Evolutionary conservation across 2,797 vertebrate species (phyloP).

Genomic region (Rhinichthys osculus): DNA sequence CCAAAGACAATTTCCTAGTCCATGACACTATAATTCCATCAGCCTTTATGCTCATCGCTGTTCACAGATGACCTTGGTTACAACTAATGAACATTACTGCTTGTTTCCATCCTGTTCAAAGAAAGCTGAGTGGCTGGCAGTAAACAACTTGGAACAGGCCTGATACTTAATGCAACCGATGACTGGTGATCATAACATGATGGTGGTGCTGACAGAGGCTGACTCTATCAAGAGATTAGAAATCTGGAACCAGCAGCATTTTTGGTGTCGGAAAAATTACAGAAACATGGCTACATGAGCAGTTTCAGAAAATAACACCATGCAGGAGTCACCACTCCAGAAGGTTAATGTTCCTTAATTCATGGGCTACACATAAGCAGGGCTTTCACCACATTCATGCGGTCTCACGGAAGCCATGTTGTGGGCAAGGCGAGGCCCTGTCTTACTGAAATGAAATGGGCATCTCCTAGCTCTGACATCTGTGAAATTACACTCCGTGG

Average conservation of each 20-base stretch:
- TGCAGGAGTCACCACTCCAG: constrained; percentile 30
- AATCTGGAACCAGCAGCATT: constrained; percentile 19
- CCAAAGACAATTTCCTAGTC: constrained; percentile 18
- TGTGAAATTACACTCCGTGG: constrained; percentile 36
- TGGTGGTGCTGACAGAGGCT: constrained; percentile 12
- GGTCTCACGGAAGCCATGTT: constrained; percentile 40
- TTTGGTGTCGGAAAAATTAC: constrained; percentile 26
- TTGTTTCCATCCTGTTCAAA: constrained; percentile 38
- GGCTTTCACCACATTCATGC: constrained; percentile 46
- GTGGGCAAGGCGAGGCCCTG: constrained; percentile 14
- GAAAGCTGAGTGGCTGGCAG: constrained; percentile 32
- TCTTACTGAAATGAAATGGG: constrained; percentile 38
- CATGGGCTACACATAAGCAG: constrained; percentile 49
- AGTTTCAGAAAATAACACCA: constrained; percentile 44
- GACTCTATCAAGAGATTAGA: constrained; percentile 47
- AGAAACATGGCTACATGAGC: constrained; percentile 40
- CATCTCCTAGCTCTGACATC: constrained; percentile 32
- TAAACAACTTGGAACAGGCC: constrained; percentile 25
- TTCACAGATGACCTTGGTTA: constrained; percentile 39
- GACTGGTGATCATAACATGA: constrained; percentile 35
- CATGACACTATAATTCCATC: constrained; percentile 34
- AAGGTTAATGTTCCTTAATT: constrained; percentile 51
- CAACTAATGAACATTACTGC: constrained; percentile 34
- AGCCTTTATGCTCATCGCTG: constrained; percentile 7
- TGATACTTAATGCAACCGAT: constrained; percentile 4